phyloP scores from a whole-genome alignment of 2,797 vertebrate species.

The Halcyon chelicuti region DNA sequence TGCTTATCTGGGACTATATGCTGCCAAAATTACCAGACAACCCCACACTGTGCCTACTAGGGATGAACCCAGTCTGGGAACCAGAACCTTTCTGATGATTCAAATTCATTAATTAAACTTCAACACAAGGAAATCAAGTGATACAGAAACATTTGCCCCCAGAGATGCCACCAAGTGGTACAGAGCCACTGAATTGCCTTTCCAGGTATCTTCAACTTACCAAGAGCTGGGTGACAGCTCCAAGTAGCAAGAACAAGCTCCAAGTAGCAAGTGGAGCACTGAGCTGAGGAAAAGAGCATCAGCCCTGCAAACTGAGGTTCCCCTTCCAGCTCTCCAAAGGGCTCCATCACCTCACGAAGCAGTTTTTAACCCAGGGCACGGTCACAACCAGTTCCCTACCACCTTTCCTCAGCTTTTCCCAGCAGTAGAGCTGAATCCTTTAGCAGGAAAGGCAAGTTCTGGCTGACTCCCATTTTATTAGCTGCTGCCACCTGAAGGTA shows the following conservation, averaged over 20 bases:
- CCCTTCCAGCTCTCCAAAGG: not conserved
- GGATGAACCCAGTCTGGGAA: not conserved
- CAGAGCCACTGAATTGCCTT: not conserved
- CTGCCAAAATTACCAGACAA: not conserved
- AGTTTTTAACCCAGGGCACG: not conserved
- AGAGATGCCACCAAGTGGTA: not conserved
- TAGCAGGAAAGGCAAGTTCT: not conserved
- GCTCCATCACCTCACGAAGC: not conserved
- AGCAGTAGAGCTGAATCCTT: not conserved
- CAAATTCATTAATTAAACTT: not conserved
- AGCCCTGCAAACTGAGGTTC: accelerated
- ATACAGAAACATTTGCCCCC: not conserved
- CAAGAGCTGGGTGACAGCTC: not conserved
- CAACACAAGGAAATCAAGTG: not conserved
- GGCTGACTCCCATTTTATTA: not conserved
- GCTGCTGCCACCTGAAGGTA: not conserved
- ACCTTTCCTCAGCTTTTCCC: not conserved
- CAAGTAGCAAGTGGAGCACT: not conserved
- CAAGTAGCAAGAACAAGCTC: not conserved
- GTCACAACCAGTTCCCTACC: not conserved
- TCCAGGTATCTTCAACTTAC: not conserved
- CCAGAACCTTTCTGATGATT: not conserved
- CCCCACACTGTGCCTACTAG: not conserved
- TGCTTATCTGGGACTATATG: not conserved
- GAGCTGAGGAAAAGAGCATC: not conserved